Base-by-base conservation (phyloP, 2,113 vertebrate genomes). In the Phrynosoma platyrhinos region DNA sequence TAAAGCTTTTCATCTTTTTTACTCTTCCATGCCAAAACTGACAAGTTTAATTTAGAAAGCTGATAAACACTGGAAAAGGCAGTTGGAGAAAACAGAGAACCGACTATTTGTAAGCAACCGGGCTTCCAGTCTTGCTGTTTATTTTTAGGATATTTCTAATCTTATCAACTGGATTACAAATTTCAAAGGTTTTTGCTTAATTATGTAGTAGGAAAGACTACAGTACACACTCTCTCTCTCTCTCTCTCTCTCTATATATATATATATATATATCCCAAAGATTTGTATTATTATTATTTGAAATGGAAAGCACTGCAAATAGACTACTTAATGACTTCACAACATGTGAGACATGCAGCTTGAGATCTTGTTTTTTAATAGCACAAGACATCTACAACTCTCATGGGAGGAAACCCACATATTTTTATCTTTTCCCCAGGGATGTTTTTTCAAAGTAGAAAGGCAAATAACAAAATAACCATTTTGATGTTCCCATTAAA, bases 321-420 rank as follows among this genome's bases (percentile, higher is more conserved):
- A 58, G 71, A 52, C 21, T 21, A 55, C 0, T 75, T 71, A 88
- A 69, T 91, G 76, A 78, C 47, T 64, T 90, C 30, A 89, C 86
- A 55, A 75, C 40, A 62, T 9, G 1, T 47, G 53, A 90, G 78
- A 84, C 88, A 68, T 10, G 8, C 76, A 87, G 83, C 84, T 86
- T 53, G 30, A 55, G 66, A 79, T 8, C 32, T 87, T 2, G 5
- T 53, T 53, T 89, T 55, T 91, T 93, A 84, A 94, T 82, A 84
- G 36, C 21, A 89, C 52, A 78, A 88, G 18, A 90, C 79, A 32
- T 40, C 47, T 74, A 87, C 40, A 27, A 84, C 27, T 20, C 42
- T 23, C 32, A 68, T 0, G 64, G 30, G 68, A 87, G 87, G 69
- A 83, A 88, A 23, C n/a, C 20, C 42, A 47, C 75, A 68, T 68